Evolutionary conservation across 1,140 invertebrate species (phyloP), one percentile per base, ranked within the genome.

Genomic region (Archivesica marissinica): DNA sequence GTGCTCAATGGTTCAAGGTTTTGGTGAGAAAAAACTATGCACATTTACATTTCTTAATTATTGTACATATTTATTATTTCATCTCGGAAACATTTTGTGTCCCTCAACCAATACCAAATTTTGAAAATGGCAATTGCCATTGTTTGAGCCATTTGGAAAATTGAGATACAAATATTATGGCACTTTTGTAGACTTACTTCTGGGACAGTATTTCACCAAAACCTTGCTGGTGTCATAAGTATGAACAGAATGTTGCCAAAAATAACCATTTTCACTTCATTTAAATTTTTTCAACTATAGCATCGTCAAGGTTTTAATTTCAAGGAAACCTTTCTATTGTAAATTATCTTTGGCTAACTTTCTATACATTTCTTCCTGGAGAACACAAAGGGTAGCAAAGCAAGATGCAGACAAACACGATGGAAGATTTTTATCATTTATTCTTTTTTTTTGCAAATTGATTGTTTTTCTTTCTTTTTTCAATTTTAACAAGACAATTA

Each of bases 121-220:
- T 50, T 30, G 7, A 33, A 11, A 15, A 13, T 6, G 35, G 50
- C 15, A 50, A 20, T 6, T 28, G 33, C 33, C 33, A 39, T 41
- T 44, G 41, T 6, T 72, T 72, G 68, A 72, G 76, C 76, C 23
- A 64, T 39, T 64, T 1, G 13, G 52, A 78, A 59, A 75, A 75
- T 70, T 83, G 80, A 83, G 80, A 83, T 64, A 83, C 80, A 83
- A 39, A 70, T 44, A n/a, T n/a, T n/a, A n/a, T n/a, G n/a, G n/a
- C n/a, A n/a, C n/a, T n/a, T n/a, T n/a, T n/a, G n/a, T n/a, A n/a
- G 17, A 25, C 33, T 64, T 64, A 38, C 38, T 20, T 23, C 28
- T 52, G 15, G 68, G 66, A 44, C 68, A 3, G 17, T 47, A 20
- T 30, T 78, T 78, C 59, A 64, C 76, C 76, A 78, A 78, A 78